Evolutionary conservation across 2,113 vertebrate species (phyloP).

Genomic region (Grallaria varia): DNA sequence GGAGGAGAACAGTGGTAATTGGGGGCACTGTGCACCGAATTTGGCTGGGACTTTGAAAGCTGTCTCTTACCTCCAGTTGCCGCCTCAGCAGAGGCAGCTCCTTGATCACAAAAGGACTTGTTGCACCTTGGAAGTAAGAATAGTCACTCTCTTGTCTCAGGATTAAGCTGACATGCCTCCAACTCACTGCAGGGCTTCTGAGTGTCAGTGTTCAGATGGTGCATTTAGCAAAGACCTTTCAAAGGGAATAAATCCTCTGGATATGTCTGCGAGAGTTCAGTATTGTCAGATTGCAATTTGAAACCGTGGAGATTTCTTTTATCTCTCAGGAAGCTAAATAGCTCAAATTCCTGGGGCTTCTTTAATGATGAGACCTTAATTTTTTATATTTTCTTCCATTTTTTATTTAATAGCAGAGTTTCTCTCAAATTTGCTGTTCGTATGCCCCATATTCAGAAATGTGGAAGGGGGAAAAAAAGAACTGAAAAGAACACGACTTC

Average conservation of each 20-base stretch:
- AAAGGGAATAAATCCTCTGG: background rate
- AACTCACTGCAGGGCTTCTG: background rate
- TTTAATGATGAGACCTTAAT: background rate
- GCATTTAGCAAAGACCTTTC: background rate
- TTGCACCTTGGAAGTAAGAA: background rate
- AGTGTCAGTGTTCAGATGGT: background rate
- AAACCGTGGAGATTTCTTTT: background rate
- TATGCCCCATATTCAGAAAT: background rate
- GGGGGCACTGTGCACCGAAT: background rate
- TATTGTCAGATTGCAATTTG: background rate
- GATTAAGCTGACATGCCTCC: background rate
- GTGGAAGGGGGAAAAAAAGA: background rate
- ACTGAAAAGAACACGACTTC: background rate
- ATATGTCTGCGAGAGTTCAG: background rate
- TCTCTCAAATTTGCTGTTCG: background rate
- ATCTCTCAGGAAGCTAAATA: background rate
- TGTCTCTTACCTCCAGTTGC: background rate
- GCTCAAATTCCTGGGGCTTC: background rate
- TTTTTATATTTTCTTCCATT: background rate
- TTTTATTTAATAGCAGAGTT: background rate
- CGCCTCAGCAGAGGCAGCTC: background rate
- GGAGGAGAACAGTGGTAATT: background rate
- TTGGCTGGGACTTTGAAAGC: background rate
- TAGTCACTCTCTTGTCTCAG: fast-evolving
- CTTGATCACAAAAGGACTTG: background rate